These are phyloP conservation scores for Dorcus parallelipipedus DNA, from an alignment of 2,888 invertebrate genomes.

Conservation along the genomic window DNA sequence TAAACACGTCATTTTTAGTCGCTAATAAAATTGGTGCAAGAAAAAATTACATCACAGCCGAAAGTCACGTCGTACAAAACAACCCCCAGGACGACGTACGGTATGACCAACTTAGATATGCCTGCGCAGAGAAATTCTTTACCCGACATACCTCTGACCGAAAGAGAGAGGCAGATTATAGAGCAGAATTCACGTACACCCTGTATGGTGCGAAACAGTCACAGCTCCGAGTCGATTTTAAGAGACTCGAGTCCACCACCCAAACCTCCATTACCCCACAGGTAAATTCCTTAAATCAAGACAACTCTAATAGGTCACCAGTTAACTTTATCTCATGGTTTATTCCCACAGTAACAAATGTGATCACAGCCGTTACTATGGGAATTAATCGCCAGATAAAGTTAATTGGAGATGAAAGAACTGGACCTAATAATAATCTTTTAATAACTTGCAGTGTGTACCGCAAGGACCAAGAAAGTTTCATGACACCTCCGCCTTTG, in stretches of 20 bases:
- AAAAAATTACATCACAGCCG: conserved; percentile 61
- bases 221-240: conserved; percentile 78
- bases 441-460: conserved; percentile 25
- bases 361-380: no score
- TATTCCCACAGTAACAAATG: no score
- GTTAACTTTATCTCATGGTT: no score
- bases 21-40: conserved; percentile 16
- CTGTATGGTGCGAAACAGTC: conserved; percentile 62
- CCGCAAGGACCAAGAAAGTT: conserved; percentile 46
- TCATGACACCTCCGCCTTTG: conserved; percentile 71
- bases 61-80: conserved; percentile 37
- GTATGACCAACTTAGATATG: conserved; percentile 44
- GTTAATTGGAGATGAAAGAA: no score
- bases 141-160: conserved; percentile 79
- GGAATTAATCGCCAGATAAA: no score
- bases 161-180: conserved; percentile 68
- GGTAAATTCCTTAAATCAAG: conserved; percentile 48
- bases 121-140: conserved; percentile 64
- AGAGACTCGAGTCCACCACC: conserved; percentile 73
- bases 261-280: conserved; percentile 83
- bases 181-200: conserved; percentile 53
- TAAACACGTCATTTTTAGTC: conserved; percentile 6
- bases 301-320: neutral
- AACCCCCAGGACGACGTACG: conserved; percentile 48
- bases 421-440: no score